phyloP scores from a whole-genome alignment of 2,797 vertebrate genomes.

The Mionectes olivaceus region DNA sequence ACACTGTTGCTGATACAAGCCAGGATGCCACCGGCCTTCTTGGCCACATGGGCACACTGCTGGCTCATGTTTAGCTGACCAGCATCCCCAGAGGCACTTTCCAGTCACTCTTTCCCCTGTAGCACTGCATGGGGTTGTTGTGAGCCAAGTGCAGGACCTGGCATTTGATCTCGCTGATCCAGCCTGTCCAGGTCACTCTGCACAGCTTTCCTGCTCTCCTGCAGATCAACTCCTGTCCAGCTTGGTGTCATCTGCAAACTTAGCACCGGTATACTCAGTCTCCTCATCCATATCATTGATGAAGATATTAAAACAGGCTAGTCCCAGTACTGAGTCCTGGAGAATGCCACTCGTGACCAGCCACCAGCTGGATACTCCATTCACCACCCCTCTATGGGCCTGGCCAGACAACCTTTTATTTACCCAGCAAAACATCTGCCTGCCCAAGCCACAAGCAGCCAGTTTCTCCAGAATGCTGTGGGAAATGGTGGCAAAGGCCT shows the following conservation, averaged over 20 bases:
- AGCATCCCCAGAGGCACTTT: neutral
- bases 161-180: accelerated
- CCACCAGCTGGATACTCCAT: neutral
- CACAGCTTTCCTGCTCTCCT: neutral
- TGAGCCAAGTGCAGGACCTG: accelerated
- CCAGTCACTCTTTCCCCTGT: neutral
- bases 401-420: neutral
- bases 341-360: neutral
- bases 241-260: neutral
- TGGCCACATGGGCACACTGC: neutral
- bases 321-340: neutral
- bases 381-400: neutral
- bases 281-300: neutral
- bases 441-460: neutral
- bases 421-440: neutral
- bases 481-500: neutral
- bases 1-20: neutral
- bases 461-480: neutral
- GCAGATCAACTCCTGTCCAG: neutral
- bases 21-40: no score
- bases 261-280: neutral
- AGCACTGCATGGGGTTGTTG: no score
- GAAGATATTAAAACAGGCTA: neutral
- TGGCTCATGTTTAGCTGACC: neutral
- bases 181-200: neutral